These are phyloP conservation scores for Zenarchopterus dispar DNA, from an alignment of 2,797 vertebrate genomes.

Conservation along the genomic window DNA sequence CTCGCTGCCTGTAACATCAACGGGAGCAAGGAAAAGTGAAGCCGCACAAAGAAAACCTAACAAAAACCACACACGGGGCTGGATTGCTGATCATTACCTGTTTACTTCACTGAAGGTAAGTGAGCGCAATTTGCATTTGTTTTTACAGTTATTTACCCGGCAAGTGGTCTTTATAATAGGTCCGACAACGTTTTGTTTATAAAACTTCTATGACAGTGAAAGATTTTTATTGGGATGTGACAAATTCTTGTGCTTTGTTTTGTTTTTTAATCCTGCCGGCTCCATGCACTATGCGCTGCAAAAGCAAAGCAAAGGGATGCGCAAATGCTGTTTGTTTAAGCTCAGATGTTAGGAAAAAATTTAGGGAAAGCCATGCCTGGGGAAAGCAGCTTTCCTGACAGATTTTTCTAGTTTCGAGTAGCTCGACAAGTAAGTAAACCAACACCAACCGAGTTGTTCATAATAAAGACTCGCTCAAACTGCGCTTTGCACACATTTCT, in stretches of 20 bases:
- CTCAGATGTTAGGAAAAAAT: not conserved
- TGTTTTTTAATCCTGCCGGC: not conserved
- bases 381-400: not conserved
- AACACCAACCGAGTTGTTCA: constrained; percentile 1
- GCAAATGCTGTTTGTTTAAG: constrained; percentile 21
- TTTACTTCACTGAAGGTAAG: constrained; percentile 71
- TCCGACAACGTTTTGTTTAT: constrained; percentile 8
- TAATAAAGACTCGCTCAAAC: constrained; percentile 12
- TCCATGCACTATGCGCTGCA: not conserved
- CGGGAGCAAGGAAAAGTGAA: constrained; percentile 55
- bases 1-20: constrained; percentile 41
- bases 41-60: constrained; percentile 9
- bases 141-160: constrained; percentile 6
- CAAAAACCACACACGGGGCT: constrained; percentile 24
- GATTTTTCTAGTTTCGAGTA: not conserved
- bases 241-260: not conserved
- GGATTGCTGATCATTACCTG: constrained; percentile 43
- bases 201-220: constrained; percentile 53
- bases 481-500: not conserved
- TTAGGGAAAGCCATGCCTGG: no score
- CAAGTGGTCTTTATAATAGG: not conserved
- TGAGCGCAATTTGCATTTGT: constrained; percentile 40
- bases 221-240: not conserved
- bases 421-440: constrained; percentile 17
- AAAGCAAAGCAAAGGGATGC: constrained; percentile 4